phyloP scores from a whole-genome alignment of 2,888 invertebrate genomes.

The Muschampia staudingeri region DNA sequence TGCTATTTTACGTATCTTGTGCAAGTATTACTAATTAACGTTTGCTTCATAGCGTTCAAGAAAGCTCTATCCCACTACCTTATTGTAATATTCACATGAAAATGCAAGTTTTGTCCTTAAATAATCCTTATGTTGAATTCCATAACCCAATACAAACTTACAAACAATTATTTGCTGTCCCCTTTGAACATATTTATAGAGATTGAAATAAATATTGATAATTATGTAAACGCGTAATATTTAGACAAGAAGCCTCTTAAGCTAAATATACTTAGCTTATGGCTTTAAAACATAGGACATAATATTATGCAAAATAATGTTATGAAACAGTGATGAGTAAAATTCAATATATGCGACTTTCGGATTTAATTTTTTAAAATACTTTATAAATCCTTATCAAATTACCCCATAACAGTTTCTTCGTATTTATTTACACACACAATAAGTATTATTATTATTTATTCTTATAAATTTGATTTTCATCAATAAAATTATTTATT shows the following conservation, averaged over 20 bases:
- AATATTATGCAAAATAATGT: slow-evolving; percentile 8
- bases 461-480: not conserved
- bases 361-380: not conserved
- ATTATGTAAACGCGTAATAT: not conserved
- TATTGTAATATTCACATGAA: slow-evolving; percentile 12
- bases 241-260: not conserved
- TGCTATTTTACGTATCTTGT: slow-evolving; percentile 62
- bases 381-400: not conserved
- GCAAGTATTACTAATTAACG: slow-evolving; percentile 45
- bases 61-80: slow-evolving; percentile 35
- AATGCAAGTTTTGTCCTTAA: slow-evolving; percentile 3
- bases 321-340: not conserved
- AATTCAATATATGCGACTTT: not conserved
- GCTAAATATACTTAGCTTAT: not conserved
- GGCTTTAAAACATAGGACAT: not conserved
- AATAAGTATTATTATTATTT: not conserved
- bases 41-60: slow-evolving; percentile 20
- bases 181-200: not conserved
- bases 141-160: not conserved
- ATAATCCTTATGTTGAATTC: not conserved
- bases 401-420: too few relatives aligned
- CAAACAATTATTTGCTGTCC: not conserved
- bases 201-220: not conserved
- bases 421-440: not conserved
- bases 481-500: not conserved